phyloP scores from a whole-genome alignment of 2,113 vertebrate genomes.

The Helogale parvula region DNA sequence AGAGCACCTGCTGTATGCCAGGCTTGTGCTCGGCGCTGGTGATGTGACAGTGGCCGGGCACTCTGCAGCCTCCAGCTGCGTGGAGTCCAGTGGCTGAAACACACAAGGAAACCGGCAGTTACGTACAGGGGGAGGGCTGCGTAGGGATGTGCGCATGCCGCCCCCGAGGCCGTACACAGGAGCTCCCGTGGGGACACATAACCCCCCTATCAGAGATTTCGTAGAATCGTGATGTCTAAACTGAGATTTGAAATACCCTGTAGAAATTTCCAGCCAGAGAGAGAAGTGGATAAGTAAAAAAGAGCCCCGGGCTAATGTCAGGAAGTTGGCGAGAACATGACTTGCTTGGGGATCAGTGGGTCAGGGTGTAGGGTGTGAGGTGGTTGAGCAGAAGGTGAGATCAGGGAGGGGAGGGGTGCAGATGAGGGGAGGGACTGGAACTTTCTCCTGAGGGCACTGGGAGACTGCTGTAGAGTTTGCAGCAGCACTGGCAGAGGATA shows the following conservation, averaged over 20 bases:
- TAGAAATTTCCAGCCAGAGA: not conserved
- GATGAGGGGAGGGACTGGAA: not conserved
- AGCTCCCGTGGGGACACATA: not conserved
- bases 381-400: not conserved
- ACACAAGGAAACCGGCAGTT: not conserved
- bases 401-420: not conserved
- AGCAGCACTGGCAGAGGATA: fast-evolving
- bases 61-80: not conserved
- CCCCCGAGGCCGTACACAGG: not conserved
- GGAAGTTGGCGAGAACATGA: not conserved
- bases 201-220: not conserved
- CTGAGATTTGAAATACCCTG: not conserved
- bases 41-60: fast-evolving
- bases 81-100: not conserved
- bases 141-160: fast-evolving
- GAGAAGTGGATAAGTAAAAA: not conserved
- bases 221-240: not conserved
- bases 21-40: not conserved
- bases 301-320: not conserved
- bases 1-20: not conserved
- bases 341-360: not conserved
- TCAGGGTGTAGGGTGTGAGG: no score
- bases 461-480: not conserved
- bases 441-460: not conserved
- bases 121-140: not conserved